These are phyloP conservation scores for Tragelaphus strepsiceros DNA, from an alignment of 2,113 vertebrate species.

Conservation along the genomic window DNA sequence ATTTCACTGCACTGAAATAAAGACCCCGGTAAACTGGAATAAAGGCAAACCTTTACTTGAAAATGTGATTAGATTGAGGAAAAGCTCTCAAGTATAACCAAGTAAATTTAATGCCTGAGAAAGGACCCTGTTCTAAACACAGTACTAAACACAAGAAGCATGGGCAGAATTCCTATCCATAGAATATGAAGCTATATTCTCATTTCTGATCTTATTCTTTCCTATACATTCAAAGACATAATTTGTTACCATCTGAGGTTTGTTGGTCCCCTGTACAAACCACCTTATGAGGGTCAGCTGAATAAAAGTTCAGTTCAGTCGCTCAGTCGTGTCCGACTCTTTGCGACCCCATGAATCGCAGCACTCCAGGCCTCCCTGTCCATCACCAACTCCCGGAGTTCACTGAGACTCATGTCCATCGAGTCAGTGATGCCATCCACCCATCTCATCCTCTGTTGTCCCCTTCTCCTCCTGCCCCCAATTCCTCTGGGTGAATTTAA, in stretches of 20 bases:
- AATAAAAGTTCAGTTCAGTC: background rate
- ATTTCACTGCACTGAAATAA: background rate
- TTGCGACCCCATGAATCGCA: too few relatives aligned
- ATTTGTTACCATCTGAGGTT: background rate
- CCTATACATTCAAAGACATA: background rate
- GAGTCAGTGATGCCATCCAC: too few relatives aligned
- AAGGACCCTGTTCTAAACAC: background rate
- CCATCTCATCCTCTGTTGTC: too few relatives aligned
- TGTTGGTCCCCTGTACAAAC: background rate
- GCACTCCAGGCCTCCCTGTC: too few relatives aligned
- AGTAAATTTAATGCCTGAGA: background rate
- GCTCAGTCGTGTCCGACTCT: too few relatives aligned
- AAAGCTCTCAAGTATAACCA: background rate
- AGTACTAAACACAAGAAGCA: background rate
- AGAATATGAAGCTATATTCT: background rate
- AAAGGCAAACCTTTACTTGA: background rate
- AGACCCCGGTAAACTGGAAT: background rate
- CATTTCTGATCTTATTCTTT: background rate
- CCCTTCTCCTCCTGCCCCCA: too few relatives aligned
- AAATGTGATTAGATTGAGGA: background rate
- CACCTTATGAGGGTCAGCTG: background rate
- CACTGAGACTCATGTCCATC: too few relatives aligned
- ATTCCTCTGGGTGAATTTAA: too few relatives aligned
- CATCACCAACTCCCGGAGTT: too few relatives aligned
- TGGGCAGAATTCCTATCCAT: background rate